Percentiles rank a stretch among this genome's conserved stretches.
Conservation (phyloP, 2,888 invertebrate genomes). For the Microctonus brassicae region DNA sequence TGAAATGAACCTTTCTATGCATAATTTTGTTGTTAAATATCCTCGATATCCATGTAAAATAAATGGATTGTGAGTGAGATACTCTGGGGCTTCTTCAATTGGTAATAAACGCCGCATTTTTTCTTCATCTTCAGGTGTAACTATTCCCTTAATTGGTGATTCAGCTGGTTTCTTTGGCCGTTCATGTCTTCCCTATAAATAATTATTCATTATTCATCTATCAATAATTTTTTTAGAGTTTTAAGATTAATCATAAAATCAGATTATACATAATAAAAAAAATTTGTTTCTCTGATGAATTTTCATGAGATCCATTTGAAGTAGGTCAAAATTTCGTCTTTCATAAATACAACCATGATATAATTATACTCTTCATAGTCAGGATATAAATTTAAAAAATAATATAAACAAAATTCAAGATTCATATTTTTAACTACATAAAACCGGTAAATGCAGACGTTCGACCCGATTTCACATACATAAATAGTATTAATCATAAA, state of each 20-base stretch:
- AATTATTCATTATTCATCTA: not conserved
- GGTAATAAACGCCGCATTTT: conserved; percentile 64
- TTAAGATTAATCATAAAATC: not conserved
- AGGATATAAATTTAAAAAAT: not conserved
- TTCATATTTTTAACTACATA: not conserved
- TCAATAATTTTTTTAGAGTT: not conserved
- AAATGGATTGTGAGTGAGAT: conserved; percentile 88
- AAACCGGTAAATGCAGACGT: not conserved
- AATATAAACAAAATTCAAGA: not conserved
- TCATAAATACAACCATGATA: too few relatives aligned
- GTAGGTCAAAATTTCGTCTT: not conserved
- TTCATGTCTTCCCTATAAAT: conserved; percentile 44
- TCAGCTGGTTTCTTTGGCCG: conserved; percentile 51
- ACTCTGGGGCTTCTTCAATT: conserved; percentile 80
- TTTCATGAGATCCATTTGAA: not conserved
- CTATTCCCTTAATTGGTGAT: conserved; percentile 55
- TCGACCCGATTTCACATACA: not conserved
- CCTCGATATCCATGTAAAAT: conserved; percentile 89
- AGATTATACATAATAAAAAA: not conserved
- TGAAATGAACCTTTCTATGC: conserved; percentile 84
- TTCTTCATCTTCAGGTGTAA: conserved; percentile 59
- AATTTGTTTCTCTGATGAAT: not conserved
- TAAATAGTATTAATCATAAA: not conserved
- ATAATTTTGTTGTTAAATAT: conserved; percentile 83
- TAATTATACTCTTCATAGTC: not conserved